Percentiles rank a stretch among this genome's conserved stretches.
Conservation (phyloP, 92 coral and sea anemone species). For the Desmophyllum pertusum region DNA sequence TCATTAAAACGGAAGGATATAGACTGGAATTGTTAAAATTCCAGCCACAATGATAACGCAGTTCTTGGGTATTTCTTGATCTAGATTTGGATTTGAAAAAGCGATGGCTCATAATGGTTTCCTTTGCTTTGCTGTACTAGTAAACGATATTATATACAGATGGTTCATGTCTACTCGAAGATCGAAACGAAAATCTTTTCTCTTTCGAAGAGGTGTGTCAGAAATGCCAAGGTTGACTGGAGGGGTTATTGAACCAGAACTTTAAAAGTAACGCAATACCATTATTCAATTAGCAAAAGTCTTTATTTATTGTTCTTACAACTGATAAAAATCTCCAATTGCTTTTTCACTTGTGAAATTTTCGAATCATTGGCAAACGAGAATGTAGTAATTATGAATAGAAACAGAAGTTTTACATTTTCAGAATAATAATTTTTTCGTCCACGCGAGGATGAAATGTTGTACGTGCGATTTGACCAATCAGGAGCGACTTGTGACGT, state of each 20-base stretch:
- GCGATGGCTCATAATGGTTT: background rate
- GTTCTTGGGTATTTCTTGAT: background rate
- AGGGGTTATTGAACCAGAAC: conserved; percentile 10
- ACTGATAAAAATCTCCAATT: background rate
- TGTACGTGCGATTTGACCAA: conserved; percentile 40
- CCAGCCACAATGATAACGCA: conserved; percentile 21
- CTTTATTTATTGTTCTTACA: background rate
- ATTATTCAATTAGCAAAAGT: background rate
- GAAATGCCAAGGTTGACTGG: conserved; percentile 6
- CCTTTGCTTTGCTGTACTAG: background rate
- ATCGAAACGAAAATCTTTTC: background rate
- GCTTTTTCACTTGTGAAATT: background rate
- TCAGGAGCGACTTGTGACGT: conserved; percentile 60
- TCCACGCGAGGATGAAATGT: conserved; percentile 28
- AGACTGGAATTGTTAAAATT: conserved; percentile 22
- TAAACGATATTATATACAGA: background rate
- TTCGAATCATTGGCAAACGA: background rate
- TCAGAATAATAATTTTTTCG: conserved; percentile 7
- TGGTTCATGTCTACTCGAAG: background rate
- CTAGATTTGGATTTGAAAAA: background rate
- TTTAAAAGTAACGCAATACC: conserved; percentile 29
- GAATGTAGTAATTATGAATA: no score
- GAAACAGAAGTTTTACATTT: background rate
- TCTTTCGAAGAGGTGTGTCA: conserved; percentile 25
- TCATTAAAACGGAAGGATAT: conserved; percentile 25